Base-by-base conservation (phyloP, 2,113 vertebrate genomes). In the Carassius gibelio region DNA sequence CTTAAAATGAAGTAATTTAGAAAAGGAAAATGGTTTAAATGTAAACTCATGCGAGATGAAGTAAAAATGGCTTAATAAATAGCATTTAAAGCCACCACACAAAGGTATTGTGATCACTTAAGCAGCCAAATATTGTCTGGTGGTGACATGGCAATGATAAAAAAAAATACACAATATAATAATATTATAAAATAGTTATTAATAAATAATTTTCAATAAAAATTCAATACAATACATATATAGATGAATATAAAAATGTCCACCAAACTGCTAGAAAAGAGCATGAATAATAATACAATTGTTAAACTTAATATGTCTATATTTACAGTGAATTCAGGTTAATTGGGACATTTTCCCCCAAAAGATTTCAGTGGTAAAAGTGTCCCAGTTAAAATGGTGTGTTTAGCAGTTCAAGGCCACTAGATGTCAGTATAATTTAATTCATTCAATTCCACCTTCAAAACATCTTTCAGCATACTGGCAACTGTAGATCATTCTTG, bases 371-470 rank as follows among this genome's bases (percentile, higher is more conserved):
- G 9, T 19, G 19, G 6, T 19, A 59, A 59, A 59, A 19, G 17
- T 59, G 55, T 59, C 55, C 55, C 55, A 61, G n/a, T 61, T 61
- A 3, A 13, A 10, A 42, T 14, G 7, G 38, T 42, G 6, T 48
- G 11, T 74, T 23, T 1, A 23, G n/a, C 11, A 4, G 17, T 71
- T 71, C 69, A 42, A 3, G 38, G 3, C 72, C 72, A 50, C 72
- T 75, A 75, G 72, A 75, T 75, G 72, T 75, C 72, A 75, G 72
- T 75, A 50, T 75, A 75, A 26, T 13, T 11, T 7, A 68, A 8
- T 8, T 55, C 0, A 59, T 59, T 59, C 55, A 21, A 1, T 21
- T n/a, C 21, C 57, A 61, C 8, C 8, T 21, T 71, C 8, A 21
- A 38, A 36, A 38, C 7, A 3, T 38, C 19, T 81, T 62, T n/a